Evolutionary conservation across 2,113 vertebrate genomes (phyloP).

Genomic region (Oryzias melastigma): DNA sequence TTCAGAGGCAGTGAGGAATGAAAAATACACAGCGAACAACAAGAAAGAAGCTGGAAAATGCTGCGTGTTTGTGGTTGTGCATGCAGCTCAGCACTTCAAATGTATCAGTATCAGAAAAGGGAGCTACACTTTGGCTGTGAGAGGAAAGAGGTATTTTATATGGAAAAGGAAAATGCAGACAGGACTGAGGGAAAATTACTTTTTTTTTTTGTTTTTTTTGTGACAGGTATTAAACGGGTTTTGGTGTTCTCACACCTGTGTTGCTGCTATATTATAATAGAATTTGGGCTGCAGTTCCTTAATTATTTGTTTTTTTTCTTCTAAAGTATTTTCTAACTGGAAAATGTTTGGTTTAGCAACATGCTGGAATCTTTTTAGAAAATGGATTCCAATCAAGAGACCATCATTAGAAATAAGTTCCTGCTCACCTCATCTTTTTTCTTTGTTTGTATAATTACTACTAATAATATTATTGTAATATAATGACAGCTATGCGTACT

Average conservation of each 20-base stretch:
- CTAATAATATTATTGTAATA: too few relatives aligned
- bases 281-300: conserved; percentile 15
- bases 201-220: conserved; percentile 14
- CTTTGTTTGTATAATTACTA: too few relatives aligned
- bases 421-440: too few relatives aligned
- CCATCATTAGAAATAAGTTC: too few relatives aligned
- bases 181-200: not conserved
- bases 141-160: conserved; percentile 29
- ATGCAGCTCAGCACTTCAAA: conserved; percentile 31
- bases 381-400: too few relatives aligned
- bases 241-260: conserved; percentile 14
- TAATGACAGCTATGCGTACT: too few relatives aligned
- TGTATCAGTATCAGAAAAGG: conserved; percentile 20
- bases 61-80: conserved; percentile 24
- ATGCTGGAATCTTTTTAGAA: too few relatives aligned
- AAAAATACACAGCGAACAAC: conserved; percentile 6
- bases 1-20: conserved; percentile 19
- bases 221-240: not conserved
- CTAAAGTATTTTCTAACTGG: not conserved
- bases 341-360: too few relatives aligned
- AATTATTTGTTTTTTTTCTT: not conserved
- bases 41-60: conserved; percentile 26
- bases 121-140: conserved; percentile 4
- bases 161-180: not conserved
- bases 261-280: conserved; percentile 17